Evolutionary conservation across 2,888 invertebrate genomes (phyloP), one percentile per base, ranked within the genome.

Genomic region (Macrophya annulata): DNA sequence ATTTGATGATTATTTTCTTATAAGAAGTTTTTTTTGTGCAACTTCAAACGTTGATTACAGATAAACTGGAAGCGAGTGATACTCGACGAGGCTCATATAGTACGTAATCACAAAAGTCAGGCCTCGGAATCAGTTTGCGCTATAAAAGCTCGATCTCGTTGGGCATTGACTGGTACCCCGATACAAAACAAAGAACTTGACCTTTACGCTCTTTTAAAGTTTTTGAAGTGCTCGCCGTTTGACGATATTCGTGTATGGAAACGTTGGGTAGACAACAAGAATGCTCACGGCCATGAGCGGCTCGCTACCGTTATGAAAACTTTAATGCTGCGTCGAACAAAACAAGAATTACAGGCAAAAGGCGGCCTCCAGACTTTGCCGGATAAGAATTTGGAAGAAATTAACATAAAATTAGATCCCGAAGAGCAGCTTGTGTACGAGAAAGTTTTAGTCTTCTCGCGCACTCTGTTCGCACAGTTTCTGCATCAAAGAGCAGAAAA

Each of bases 101-200:
- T 99, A 10, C 96, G 99, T 88, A 99, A 99, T 94, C 95, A 97
- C 92, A 98, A 98, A 93, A 96, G 97, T 10, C 95, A 96, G 87
- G 96, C 96, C 0, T 96, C 98, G 0, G 92, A 94, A 86, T 97
- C 97, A 0, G 97, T 96, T 9, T 97, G 96, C 91, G 93, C 94
- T 2, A 93, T 98, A 74, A 89, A 92, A 0, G 96, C 96, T 0
- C 71, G 72, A 0, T 8, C 94, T 94, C 96, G 98, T 15, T 98
- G 98, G 98, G 97, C 96, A 0, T 95, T 99, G 31, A 98, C 99
- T 0, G 99, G 99, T 43, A 99, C 99, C 0, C 99, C 99, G 0
- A 97, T 99, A 68, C 99, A 99, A 91, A 99, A 99, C 93, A 97
- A 98, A 92, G 97, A 98, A 91, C 93, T 97, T 86, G 99, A 98